These are phyloP conservation scores for Phortica magna DNA, from an alignment of 2,888 invertebrate genomes.

Conservation along the genomic window DNA sequence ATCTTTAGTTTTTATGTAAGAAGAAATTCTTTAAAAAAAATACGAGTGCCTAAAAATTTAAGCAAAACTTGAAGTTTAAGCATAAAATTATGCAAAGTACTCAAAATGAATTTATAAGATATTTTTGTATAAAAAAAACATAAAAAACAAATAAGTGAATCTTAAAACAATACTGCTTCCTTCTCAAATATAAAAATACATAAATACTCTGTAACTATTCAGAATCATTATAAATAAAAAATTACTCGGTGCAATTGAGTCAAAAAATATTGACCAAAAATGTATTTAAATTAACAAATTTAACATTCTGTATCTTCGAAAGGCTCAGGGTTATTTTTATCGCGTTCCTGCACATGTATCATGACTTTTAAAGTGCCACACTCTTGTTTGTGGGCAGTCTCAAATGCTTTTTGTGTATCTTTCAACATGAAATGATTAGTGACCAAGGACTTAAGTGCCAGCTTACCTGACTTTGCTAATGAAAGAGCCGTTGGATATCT, in stretches of 20 bases:
- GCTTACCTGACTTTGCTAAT: background rate
- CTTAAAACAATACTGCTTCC: conserved; percentile 22
- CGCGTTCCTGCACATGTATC: conserved; percentile 16
- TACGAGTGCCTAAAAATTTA: conserved; percentile 35
- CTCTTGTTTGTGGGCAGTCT: background rate
- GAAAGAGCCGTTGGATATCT: background rate
- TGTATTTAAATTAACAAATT: background rate
- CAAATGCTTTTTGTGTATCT: background rate
- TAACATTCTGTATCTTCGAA: background rate
- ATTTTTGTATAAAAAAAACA: conserved; percentile 21
- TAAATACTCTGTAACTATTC: background rate
- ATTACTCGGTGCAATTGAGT: conserved; percentile 21
- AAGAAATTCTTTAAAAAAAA: conserved; percentile 32
- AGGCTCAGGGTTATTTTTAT: conserved; percentile 20
- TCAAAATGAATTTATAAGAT: conserved; percentile 21
- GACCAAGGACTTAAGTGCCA: conserved; percentile 20
- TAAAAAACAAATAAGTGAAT: background rate
- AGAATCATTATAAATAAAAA: conserved; percentile 2
- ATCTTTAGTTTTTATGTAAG: conserved; percentile 13
- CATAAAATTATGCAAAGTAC: conserved; percentile 31
- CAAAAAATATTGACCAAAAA: background rate
- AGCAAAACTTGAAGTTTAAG: conserved; percentile 21
- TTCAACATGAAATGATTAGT: conserved; percentile 31
- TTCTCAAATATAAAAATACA: conserved; percentile 6
- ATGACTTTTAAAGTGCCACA: background rate